Evolutionary conservation across 2,888 invertebrate species (phyloP), one percentile per base, ranked within the genome.

Genomic region (Lepidocyrtoides sp.): DNA sequence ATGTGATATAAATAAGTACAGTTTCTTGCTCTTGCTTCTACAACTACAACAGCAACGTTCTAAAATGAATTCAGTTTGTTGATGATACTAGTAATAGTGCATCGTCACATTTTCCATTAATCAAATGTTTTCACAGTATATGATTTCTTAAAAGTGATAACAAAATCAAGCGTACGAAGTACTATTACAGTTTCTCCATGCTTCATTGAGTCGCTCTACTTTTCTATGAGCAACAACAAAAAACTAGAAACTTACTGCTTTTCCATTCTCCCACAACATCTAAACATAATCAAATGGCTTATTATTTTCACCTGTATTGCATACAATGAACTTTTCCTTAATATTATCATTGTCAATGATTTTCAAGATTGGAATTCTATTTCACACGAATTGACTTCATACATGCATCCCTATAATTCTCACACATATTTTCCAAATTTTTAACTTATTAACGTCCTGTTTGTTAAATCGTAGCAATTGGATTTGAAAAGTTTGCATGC

Each of bases 131-230:
- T 89, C 84, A 89, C 83, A 83, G 20, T 32, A 14, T 41, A 36
- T 77, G 89, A 83, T 69, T 85, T 69, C 69, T 60, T 81, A 88
- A 88, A 60, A 82, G 72, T 75, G 48, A 66, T 41, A 83, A 60
- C 75, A 77, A 83, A 89, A 89, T 75, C 60, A 89, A 79, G 69
- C 79, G 81, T 79, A 66, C 29, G 36, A 29, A 77, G 32, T 17
- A n/a, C n/a, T n/a, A 17, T 32, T 89, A 66, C 90, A 90, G 29
- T 60, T 75, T 83, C 26, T 89, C 77, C 77, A 75, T 79, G 90
- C 51, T 90, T 90, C 84, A 90, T 90, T 90, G 84, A 36, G 77
- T 51, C 77, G 84, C 79, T 84, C 90, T 51, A 79, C 84, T 90
- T 90, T n/a, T 75, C 48, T 75, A 63, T 41, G 23, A 57, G 36